phyloP scores from a whole-genome alignment of 1,140 invertebrate genomes.

The Halesus radiatus region DNA sequence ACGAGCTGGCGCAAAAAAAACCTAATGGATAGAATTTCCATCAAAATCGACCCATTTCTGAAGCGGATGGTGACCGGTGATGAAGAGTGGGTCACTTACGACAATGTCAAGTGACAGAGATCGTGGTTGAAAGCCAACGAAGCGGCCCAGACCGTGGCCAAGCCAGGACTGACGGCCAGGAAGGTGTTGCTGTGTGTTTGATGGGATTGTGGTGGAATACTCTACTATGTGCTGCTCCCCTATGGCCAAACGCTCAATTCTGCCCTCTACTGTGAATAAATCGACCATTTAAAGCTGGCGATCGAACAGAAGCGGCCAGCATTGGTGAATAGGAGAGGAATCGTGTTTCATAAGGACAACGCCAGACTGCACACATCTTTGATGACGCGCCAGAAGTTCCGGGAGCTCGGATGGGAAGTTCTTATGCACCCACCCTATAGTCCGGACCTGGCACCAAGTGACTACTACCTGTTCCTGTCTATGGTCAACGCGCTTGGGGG shows the following conservation, averaged over 20 bases:
- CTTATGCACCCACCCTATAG: conserved; percentile 23
- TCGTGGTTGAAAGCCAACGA: conserved; percentile 14
- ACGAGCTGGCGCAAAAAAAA: no score
- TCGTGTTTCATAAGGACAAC: conserved; percentile 17
- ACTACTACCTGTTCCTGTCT: conserved; percentile 16
- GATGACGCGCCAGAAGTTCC: conserved; percentile 15
- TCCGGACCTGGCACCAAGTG: conserved; percentile 22
- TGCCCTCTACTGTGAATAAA: no score
- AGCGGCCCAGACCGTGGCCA: conserved; percentile 16
- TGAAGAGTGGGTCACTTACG: conserved; percentile 13
- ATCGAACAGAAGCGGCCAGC: conserved; percentile 18
- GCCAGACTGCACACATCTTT: conserved; percentile 14
- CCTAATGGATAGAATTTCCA: no score
- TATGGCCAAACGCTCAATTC: no score
- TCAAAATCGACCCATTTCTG: conserved; percentile 18
- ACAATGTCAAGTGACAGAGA: conserved; percentile 17
- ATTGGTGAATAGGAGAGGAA: conserved; percentile 26
- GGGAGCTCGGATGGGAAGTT: conserved; percentile 17
- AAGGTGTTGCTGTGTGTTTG: conserved; percentile 24
- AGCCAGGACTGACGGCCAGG: conserved; percentile 22
- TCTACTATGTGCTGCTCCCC: no score
- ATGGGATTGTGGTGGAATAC: neutral
- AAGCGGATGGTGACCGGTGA: conserved; percentile 15
- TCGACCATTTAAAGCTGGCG: neutral
- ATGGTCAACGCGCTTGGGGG: conserved; percentile 13